These are phyloP conservation scores for Saguinus midas DNA, from an alignment of 2,113 vertebrate genomes.

Conservation along the genomic window DNA sequence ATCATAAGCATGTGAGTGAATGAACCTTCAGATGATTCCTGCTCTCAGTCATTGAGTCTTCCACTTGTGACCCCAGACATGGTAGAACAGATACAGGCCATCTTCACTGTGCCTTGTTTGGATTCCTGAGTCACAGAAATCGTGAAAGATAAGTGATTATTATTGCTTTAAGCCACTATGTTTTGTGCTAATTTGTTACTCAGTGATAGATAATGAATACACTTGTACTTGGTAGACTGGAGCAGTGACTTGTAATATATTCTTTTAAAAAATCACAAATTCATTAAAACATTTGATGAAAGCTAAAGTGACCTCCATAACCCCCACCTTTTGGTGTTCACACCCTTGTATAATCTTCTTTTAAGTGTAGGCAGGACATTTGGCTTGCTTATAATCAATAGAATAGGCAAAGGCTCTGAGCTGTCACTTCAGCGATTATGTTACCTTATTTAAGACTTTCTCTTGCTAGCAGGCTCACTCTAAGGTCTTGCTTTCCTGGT, in stretches of 20 bases:
- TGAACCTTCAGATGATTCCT: neutral
- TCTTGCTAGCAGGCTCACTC: neutral
- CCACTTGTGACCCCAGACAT: neutral
- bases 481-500: neutral
- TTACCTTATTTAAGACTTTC: neutral
- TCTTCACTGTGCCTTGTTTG: neutral
- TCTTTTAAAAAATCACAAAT: neutral
- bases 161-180: neutral
- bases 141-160: neutral
- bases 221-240: neutral
- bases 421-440: neutral
- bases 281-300: neutral
- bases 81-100: neutral
- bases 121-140: constrained; percentile 12
- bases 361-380: neutral
- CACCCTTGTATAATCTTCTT: neutral
- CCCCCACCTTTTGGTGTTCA: neutral
- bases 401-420: neutral
- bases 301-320: neutral
- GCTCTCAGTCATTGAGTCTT: neutral
- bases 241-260: neutral
- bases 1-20: neutral
- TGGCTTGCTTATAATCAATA: neutral
- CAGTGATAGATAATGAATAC: neutral
- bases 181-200: constrained; percentile 24